phyloP scores from a whole-genome alignment of 2,113 vertebrate species.

The Brachypodius melanocephalos region DNA sequence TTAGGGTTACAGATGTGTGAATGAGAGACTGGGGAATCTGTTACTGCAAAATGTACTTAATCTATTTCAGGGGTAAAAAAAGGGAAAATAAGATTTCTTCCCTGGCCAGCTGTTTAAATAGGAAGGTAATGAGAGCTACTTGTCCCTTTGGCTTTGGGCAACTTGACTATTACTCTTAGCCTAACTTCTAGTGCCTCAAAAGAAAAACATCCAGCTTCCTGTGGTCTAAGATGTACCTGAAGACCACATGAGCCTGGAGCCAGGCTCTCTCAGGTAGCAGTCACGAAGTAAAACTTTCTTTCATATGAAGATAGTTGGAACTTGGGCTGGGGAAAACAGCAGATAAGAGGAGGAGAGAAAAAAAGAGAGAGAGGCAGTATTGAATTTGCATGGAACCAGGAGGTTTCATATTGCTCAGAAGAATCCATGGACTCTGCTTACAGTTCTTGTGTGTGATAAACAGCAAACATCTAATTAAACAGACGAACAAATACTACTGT shows the following conservation, averaged over 20 bases:
- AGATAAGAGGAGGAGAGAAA: neutral
- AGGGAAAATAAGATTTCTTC: neutral
- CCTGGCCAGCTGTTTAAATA: neutral
- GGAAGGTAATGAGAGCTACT: neutral
- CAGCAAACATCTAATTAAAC: conserved; percentile 11
- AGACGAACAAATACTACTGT: neutral
- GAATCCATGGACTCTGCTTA: conserved; percentile 42
- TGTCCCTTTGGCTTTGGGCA: conserved; percentile 29
- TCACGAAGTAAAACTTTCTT: neutral
- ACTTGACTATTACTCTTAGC: conserved; percentile 17
- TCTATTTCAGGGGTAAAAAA: conserved; percentile 7
- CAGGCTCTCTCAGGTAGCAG: neutral
- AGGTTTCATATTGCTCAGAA: conserved; percentile 23
- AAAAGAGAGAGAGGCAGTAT: neutral
- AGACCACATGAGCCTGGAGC: neutral
- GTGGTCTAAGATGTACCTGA: neutral
- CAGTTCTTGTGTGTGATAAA: conserved; percentile 11
- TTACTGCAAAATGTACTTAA: neutral
- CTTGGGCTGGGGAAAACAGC: neutral
- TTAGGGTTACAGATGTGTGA: neutral
- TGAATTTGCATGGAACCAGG: neutral
- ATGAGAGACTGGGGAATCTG: neutral
- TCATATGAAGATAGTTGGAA: neutral
- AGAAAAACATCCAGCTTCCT: neutral
- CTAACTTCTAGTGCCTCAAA: conserved; percentile 37